These are phyloP conservation scores for Dasyprocta punctata DNA, from an alignment of 2,113 vertebrate genomes.

Conservation along the genomic window DNA sequence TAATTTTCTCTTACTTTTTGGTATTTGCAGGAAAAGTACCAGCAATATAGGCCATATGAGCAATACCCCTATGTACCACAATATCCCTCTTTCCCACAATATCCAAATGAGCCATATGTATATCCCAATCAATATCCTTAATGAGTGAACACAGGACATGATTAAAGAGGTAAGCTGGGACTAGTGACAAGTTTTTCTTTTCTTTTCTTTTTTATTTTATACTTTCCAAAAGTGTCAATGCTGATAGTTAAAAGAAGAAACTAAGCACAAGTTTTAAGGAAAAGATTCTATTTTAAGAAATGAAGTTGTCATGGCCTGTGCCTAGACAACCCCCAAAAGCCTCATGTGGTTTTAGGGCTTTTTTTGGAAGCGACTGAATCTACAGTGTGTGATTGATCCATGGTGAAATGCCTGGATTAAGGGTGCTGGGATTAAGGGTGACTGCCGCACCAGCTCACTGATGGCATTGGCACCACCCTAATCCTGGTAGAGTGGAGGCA, in stretches of 20 bases:
- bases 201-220: neutral
- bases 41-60: fast-evolving
- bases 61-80: no score
- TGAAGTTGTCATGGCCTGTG: neutral
- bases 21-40: neutral
- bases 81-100: fast-evolving
- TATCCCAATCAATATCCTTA: neutral
- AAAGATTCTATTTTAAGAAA: neutral
- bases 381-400: neutral
- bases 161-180: neutral
- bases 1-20: neutral
- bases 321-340: neutral
- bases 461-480: neutral
- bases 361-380: neutral
- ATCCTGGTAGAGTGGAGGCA: neutral
- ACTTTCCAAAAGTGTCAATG: neutral
- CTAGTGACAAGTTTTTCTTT: neutral
- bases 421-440: no score
- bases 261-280: neutral
- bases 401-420: neutral
- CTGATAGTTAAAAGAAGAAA: neutral
- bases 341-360: neutral
- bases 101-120: neutral
- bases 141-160: neutral
- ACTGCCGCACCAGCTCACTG: neutral